Percentiles rank a stretch among this genome's conserved stretches.
These are phyloP conservation scores for Neomicropteryx cornuta DNA, from an alignment of 1,140 invertebrate species.

Conservation along the genomic window DNA sequence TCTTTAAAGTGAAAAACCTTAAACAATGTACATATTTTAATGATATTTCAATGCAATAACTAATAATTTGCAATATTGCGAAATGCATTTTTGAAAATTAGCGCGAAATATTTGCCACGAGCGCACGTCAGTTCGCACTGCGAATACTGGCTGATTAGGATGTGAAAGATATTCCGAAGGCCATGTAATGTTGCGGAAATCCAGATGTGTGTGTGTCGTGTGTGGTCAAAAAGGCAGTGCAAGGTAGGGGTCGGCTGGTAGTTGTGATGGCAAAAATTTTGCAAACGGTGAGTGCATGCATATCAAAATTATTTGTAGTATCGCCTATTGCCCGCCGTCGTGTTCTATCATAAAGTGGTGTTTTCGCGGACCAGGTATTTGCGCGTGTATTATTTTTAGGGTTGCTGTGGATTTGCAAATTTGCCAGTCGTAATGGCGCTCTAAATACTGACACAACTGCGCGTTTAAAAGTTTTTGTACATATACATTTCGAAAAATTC, in stretches of 20 bases:
- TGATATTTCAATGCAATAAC: no score
- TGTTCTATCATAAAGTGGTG: no score
- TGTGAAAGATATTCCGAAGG: constrained; percentile 44
- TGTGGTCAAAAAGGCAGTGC: constrained; percentile 44
- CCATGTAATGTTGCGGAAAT: constrained; percentile 44
- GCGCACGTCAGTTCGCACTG: constrained; percentile 40
- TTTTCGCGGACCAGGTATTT: constrained; percentile 16
- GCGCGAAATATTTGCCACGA: constrained; percentile 25
- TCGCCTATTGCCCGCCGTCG: no score
- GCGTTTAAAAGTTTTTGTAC: constrained; percentile 38
- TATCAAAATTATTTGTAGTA: no score
- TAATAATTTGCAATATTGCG: no score
- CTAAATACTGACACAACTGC: constrained; percentile 42
- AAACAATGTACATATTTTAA: no score
- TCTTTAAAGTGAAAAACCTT: no score
- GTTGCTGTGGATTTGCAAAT: constrained; percentile 4
- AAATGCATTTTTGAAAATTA: constrained; percentile 38
- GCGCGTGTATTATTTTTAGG: neutral
- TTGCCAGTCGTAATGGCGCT: constrained; percentile 31
- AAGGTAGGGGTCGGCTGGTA: constrained; percentile 44
- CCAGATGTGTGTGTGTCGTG: constrained; percentile 35
- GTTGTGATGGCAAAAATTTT: constrained; percentile 44
- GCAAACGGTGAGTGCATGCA: constrained; percentile 43
- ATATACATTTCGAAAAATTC: constrained; percentile 17
- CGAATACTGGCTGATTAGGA: constrained; percentile 41